Conservation (phyloP, 2,113 vertebrate genomes). For the Benitochromis conjunctus region DNA sequence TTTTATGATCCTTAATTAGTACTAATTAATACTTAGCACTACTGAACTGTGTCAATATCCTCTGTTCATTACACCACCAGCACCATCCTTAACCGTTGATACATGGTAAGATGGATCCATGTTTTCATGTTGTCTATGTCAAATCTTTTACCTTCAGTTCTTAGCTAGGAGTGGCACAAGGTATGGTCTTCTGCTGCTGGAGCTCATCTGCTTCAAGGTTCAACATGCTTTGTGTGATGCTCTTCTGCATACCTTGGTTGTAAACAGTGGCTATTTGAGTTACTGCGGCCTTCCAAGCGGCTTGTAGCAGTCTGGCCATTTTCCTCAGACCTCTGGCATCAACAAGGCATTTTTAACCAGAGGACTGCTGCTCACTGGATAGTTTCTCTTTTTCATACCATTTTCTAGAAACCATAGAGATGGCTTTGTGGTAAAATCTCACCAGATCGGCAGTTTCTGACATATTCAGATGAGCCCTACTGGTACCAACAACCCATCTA, state of each 20-base stretch:
- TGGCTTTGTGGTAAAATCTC: no score
- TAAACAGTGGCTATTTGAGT: neutral
- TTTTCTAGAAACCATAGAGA: neutral
- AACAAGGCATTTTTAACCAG: neutral
- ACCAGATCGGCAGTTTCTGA: no score
- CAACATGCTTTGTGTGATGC: neutral
- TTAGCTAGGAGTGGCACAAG: neutral
- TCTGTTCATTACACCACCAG: neutral
- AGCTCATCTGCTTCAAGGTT: neutral
- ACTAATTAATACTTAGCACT: neutral
- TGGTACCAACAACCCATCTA: neutral
- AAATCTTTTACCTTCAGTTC: neutral
- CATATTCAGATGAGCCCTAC: no score
- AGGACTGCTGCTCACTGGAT: neutral
- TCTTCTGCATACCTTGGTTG: neutral
- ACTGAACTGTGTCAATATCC: neutral
- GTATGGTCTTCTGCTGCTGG: neutral
- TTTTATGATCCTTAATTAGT: neutral
- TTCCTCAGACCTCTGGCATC: neutral
- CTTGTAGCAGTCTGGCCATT: neutral
- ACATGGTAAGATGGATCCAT: neutral
- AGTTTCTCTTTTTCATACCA: neutral
- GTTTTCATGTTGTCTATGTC: neutral
- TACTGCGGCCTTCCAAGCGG: neutral
- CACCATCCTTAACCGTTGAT: neutral